Evolutionary conservation across 2,113 vertebrate genomes (phyloP).

Genomic region (Centrocercus urophasianus): DNA sequence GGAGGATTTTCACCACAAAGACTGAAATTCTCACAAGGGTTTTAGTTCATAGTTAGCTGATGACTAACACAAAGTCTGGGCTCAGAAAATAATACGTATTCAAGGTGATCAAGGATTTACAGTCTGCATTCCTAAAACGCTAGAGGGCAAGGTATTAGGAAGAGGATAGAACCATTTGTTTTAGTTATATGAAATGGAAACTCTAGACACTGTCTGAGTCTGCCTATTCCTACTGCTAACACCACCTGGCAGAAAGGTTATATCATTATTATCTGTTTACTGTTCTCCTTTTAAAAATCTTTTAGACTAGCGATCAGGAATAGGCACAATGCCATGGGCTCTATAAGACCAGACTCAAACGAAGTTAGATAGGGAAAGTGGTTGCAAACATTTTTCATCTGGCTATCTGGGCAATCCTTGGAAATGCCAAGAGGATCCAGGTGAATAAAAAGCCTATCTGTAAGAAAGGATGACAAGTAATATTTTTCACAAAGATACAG

Average conservation of each 20-base stretch:
- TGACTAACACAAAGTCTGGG: conserved; percentile 7
- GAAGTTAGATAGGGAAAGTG: not conserved
- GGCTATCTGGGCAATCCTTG: not conserved
- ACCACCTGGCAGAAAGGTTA: conserved; percentile 46
- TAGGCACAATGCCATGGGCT: conserved; percentile 1
- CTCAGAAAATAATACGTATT: conserved; percentile 34
- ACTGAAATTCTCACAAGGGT: not conserved
- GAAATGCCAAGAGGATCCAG: not conserved
- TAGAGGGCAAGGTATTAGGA: conserved; percentile 34
- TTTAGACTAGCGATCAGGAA: conserved; percentile 11
- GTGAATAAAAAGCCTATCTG: not conserved
- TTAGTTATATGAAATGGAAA: conserved; percentile 52
- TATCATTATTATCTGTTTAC: conserved; percentile 38
- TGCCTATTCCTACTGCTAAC: conserved; percentile 25
- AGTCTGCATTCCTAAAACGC: conserved; percentile 55
- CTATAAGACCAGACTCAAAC: not conserved
- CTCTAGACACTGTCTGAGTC: conserved; percentile 23
- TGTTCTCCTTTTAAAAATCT: conserved; percentile 35
- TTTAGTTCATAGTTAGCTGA: not conserved
- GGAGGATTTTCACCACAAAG: not conserved
- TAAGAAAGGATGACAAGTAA: not conserved
- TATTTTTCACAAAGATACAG: not conserved
- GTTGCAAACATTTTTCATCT: conserved; percentile 20
- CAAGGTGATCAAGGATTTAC: conserved; percentile 38
- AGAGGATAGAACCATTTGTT: conserved; percentile 51